Evolutionary conservation across 2,888 invertebrate genomes (phyloP).

Genomic region (Eupithecia vulgata): DNA sequence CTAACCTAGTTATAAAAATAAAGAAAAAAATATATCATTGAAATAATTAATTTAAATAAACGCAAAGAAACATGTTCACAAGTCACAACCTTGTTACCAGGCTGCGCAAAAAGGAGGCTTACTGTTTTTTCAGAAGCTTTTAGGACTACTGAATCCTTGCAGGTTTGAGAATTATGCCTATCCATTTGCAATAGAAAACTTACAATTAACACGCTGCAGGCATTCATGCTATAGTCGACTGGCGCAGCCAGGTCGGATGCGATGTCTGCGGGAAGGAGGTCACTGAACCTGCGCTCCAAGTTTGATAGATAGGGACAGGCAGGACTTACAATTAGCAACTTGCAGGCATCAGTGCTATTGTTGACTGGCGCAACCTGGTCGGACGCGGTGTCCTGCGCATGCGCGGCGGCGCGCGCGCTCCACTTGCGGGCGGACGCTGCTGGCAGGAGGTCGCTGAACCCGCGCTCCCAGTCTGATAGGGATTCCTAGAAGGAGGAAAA

Average conservation of each 20-base stretch:
- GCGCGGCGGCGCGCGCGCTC: conserved; percentile 66
- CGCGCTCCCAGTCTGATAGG: conserved; percentile 71
- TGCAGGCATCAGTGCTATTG: conserved; percentile 74
- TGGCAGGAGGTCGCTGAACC: conserved; percentile 56
- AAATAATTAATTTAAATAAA: too few species aligned
- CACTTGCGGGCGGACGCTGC: conserved; percentile 69
- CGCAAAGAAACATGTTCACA: too few species aligned
- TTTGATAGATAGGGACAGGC: conserved; percentile 51
- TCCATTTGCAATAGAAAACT: too few species aligned
- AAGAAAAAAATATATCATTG: too few species aligned
- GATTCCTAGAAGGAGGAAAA: conserved; percentile 66
- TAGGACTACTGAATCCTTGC: too few species aligned
- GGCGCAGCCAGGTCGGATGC: conserved; percentile 64
- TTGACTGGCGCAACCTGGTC: conserved; percentile 64
- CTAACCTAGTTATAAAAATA: too few species aligned
- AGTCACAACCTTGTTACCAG: too few species aligned
- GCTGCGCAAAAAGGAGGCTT: too few species aligned
- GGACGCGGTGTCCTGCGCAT: conserved; percentile 72
- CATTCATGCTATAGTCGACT: conserved; percentile 66
- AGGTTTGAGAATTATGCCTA: too few species aligned
- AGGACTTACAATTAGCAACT: conserved; percentile 70
- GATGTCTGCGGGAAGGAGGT: conserved; percentile 63
- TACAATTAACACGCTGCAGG: conserved; percentile 71
- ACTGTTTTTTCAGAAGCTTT: too few species aligned
- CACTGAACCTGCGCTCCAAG: conserved; percentile 67